phyloP scores from a whole-genome alignment of 1,140 invertebrate genomes.

The Centruroides sculpturatus region DNA sequence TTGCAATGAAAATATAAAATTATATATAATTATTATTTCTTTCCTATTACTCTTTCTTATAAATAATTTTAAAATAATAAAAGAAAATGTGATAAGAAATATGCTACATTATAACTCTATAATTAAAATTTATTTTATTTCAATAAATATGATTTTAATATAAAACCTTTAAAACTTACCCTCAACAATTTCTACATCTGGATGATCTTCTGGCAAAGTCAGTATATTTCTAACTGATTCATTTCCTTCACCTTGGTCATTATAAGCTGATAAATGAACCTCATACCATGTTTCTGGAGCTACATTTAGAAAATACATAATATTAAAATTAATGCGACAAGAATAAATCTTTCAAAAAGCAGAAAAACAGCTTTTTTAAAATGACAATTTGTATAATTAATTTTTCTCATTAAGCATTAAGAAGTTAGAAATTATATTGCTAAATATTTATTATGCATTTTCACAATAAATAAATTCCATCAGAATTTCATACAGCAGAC shows the following conservation, averaged over 20 bases:
- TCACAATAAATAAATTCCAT: no score
- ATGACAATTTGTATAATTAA: no score
- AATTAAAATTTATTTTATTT: neutral
- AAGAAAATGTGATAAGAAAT: no score
- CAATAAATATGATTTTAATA: neutral
- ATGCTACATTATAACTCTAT: neutral
- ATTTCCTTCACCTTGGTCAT: constrained; percentile 20
- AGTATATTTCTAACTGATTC: constrained; percentile 21
- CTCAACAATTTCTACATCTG: constrained; percentile 11
- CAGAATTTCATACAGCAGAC: no score
- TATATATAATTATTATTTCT: no score
- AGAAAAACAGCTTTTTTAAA: no score
- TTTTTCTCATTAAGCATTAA: no score
- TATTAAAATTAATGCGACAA: neutral
- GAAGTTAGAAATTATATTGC: no score
- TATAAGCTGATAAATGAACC: constrained; percentile 24
- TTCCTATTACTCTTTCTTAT: no score
- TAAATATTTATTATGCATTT: no score
- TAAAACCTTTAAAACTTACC: constrained; percentile 1
- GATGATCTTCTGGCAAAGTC: constrained; percentile 18
- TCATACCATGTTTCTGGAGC: constrained; percentile 31
- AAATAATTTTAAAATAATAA: no score
- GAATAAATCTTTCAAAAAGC: neutral
- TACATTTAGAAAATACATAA: constrained; percentile 9
- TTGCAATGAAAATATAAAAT: no score